A percentile compares a stretch with the other conserved stretches of the same genome.
Conservation (phyloP, 2,888 invertebrate species). For the Dusona sp. region DNA sequence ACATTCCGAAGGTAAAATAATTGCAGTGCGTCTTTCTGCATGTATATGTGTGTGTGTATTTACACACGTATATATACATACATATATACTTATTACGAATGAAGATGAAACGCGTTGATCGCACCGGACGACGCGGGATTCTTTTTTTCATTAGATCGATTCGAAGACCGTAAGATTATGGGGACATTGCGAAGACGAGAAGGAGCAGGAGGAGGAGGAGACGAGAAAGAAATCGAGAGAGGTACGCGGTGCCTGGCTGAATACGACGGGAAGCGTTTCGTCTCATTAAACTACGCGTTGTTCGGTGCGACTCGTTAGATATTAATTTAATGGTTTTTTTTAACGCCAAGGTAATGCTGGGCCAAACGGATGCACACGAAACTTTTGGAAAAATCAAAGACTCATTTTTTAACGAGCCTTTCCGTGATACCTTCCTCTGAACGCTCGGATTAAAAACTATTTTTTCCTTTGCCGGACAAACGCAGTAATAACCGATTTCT, state of each 20-base stretch:
- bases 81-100: constrained; percentile 45
- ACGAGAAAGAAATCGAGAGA: constrained; percentile 9
- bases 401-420: neutral
- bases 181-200: constrained; percentile 16
- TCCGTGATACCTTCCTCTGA: neutral
- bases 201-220: neutral
- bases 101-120: constrained; percentile 40
- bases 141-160: constrained; percentile 33
- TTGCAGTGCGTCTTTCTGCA: neutral
- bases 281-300: neutral
- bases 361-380: constrained; percentile 36
- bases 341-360: constrained; percentile 77
- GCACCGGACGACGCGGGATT: constrained; percentile 50
- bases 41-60: neutral
- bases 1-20: constrained; percentile 76
- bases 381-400: neutral
- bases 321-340: constrained; percentile 76
- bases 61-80: constrained; percentile 23
- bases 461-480: neutral
- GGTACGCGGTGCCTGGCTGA: constrained; percentile 19
- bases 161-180: constrained; percentile 4
- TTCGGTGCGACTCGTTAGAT: constrained; percentile 69
- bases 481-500: neutral
- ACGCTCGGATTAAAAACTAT: neutral
- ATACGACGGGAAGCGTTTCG: constrained; percentile 68